Evolutionary conservation across 2,888 invertebrate species (phyloP), one percentile per base, ranked within the genome.

Genomic region (Orthonevra nobilis): DNA sequence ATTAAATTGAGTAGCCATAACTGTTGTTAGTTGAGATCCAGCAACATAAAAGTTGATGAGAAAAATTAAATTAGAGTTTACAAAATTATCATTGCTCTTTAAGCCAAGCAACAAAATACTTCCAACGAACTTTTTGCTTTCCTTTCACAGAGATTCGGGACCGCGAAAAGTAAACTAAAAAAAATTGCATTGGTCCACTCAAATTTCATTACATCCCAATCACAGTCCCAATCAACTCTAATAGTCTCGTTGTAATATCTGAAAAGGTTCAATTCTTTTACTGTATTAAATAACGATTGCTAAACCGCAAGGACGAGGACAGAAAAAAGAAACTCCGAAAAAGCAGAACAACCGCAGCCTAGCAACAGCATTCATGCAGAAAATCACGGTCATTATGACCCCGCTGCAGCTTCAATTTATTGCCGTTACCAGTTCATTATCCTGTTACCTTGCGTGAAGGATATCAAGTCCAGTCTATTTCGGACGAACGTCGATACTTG

Each of bases 371-470:
- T 42, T 60, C 77, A 66, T 68, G 73, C 66, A 68, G 73, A 79
- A 79, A 73, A 79, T 68, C 66, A 68, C 60, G 42, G 61, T 56
- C 61, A 73, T 79, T 68, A 79, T 66, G 40, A 54, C 42, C 60
- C 14, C 50, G 58, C 40, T 50, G 68, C 40, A 44, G 40, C 52
- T 61, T 52, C 52, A 30, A 46, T 28, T 36, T 50, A 42, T 32
- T 40, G 30, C 32, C 30, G 50, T 26, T 14, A 34, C 15, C 23
- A 3, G 23, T 23, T 44, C 48, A 10, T 64, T 52, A 64, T 64
- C 52, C 64, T 58, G 36, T 28, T 38, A 54, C 58, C 34, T 50
- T 60, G 58, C 28, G 58, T 58, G n/a, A 52, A 19, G 44, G 23
- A 58, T 42, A 63, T 32, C 63, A 38, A 42, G 56, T 48, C 66